These are phyloP conservation scores for Luehdorfia chinensis DNA, from an alignment of 1,140 invertebrate species.

Conservation along the genomic window DNA sequence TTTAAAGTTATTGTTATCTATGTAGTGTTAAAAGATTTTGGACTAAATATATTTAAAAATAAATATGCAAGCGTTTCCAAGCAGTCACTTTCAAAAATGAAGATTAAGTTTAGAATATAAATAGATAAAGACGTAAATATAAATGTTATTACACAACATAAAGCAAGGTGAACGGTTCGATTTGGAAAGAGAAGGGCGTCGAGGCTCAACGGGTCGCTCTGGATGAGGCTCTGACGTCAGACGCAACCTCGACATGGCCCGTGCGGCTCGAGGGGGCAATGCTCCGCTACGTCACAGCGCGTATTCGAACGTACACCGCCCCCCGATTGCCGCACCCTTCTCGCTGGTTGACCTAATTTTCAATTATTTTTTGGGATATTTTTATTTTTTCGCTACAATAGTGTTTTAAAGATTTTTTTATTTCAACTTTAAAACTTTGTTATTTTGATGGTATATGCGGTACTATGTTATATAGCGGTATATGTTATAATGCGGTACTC, in stretches of 20 bases:
- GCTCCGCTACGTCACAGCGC: slow-evolving; percentile 34
- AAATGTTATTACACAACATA: background rate
- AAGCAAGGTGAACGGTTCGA: background rate
- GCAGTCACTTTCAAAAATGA: too few species aligned
- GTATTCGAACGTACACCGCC: slow-evolving; percentile 12
- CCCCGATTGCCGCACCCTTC: slow-evolving; percentile 17
- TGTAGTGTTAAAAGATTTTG: too few species aligned
- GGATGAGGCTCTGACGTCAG: slow-evolving; percentile 43
- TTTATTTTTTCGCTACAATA: background rate
- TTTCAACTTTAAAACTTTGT: too few species aligned
- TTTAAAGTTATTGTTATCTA: too few species aligned
- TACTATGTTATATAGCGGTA: too few species aligned
- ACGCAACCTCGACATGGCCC: slow-evolving; percentile 29
- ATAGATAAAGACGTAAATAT: slow-evolving; percentile 8
- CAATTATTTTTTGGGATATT: background rate
- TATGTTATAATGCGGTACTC: too few species aligned
- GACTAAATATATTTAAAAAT: too few species aligned
- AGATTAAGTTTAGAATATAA: too few species aligned
- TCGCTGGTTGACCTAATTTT: slow-evolving; percentile 21
- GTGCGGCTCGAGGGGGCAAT: slow-evolving; percentile 33
- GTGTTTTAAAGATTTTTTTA: too few species aligned
- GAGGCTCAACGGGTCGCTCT: slow-evolving; percentile 11
- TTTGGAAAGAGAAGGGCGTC: slow-evolving; percentile 16
- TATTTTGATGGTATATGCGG: too few species aligned
- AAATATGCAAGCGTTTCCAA: too few species aligned